Percentiles rank a stretch among this genome's conserved stretches.
phyloP scores from a whole-genome alignment of 1,140 invertebrate genomes.

The Drosophila pectinifera region DNA sequence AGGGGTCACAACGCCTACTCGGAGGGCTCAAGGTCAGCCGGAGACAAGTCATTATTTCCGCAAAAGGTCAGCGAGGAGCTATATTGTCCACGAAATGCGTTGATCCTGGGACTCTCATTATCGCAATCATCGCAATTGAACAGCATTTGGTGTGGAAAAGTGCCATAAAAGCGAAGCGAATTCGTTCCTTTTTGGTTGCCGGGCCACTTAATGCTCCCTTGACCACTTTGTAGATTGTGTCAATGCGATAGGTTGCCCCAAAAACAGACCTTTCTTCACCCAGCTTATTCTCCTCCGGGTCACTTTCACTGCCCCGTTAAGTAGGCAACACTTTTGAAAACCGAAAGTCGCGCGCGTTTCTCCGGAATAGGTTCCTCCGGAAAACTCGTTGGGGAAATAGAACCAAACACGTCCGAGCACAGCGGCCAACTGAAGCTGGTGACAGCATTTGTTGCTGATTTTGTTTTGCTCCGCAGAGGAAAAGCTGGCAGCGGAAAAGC shows the following conservation, averaged over 20 bases:
- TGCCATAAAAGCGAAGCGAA: conserved; percentile 63
- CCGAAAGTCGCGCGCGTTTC: conserved; percentile 30
- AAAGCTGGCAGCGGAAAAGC: conserved; percentile 33
- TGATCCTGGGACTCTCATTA: conserved; percentile 72
- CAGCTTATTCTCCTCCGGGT: conserved; percentile 13
- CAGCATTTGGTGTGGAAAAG: conserved; percentile 75
- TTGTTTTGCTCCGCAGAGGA: conserved; percentile 60
- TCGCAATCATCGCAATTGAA: conserved; percentile 78
- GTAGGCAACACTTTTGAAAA: conserved; percentile 59
- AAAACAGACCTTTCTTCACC: conserved; percentile 51
- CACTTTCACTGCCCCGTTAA: conserved; percentile 26
- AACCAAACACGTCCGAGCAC: conserved; percentile 64
- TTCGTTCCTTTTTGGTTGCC: conserved; percentile 43
- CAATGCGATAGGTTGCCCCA: conserved; percentile 55
- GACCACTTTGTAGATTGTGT: conserved; percentile 78
- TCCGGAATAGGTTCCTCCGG: neutral
- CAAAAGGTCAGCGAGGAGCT: conserved; percentile 60
- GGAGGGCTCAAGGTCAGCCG: conserved; percentile 26
- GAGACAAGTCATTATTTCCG: conserved; percentile 76
- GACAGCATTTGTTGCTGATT: conserved; percentile 77
- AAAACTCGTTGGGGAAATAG: conserved; percentile 9
- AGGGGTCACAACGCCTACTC: neutral
- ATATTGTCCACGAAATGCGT: conserved; percentile 44
- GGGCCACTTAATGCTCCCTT: conserved; percentile 64
- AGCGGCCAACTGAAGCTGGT: conserved; percentile 74